phyloP scores from a whole-genome alignment of 2,797 vertebrate genomes.

The Staurois parvus region DNA sequence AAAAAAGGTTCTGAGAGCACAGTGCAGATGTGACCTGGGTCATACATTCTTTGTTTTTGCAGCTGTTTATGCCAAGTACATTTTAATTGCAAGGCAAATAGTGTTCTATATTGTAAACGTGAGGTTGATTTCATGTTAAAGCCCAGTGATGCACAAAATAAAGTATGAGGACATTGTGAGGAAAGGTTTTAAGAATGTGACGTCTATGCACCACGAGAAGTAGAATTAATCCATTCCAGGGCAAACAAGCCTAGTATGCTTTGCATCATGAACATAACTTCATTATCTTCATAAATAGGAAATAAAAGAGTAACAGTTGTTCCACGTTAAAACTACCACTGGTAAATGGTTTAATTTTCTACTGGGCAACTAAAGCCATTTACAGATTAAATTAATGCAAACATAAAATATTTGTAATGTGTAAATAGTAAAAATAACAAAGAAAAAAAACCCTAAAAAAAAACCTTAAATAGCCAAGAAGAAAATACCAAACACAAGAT shows the following conservation, averaged over 20 bases:
- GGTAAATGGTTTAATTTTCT: neutral
- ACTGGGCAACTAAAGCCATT: no score
- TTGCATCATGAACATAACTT: no score
- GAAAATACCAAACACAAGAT: no score
- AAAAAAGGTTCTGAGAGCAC: conserved; percentile 40
- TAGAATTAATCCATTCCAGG: neutral
- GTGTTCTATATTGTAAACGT: conserved; percentile 3
- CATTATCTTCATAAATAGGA: neutral
- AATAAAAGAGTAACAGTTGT: neutral
- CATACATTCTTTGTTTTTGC: conserved; percentile 49
- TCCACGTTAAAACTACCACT: neutral
- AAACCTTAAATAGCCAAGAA: no score
- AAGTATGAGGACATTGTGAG: neutral
- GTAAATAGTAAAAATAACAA: no score
- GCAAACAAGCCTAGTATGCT: no score
- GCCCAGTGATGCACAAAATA: conserved; percentile 7
- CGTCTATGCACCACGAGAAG: neutral
- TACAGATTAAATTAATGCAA: neutral
- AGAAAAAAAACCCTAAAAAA: no score
- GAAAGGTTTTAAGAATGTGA: neutral
- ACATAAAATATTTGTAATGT: neutral
- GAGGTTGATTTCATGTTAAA: conserved; percentile 7
- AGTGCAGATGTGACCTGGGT: conserved; percentile 52
- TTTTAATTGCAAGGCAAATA: conserved; percentile 14
- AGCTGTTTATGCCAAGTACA: conserved; percentile 46